Base-by-base conservation (phyloP, 2,888 invertebrate species). In the Trichacis sp. region DNA sequence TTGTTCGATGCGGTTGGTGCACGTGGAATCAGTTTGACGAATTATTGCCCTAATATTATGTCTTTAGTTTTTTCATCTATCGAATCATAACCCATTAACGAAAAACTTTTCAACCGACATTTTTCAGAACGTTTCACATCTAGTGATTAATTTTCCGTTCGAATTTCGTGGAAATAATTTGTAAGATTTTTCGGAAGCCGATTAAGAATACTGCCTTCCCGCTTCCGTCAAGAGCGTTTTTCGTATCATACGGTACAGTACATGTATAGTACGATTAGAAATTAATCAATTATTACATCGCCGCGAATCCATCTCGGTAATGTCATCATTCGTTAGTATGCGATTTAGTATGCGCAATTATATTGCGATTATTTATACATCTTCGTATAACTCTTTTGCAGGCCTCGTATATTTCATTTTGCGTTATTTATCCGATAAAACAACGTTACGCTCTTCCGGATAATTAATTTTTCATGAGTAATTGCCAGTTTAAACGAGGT, bases 231-330 rank as follows among this genome's bases (percentile, higher is more conserved):
- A 33, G 9, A 12, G 33, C 6, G 33, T 48, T 12, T 12, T 17
- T 17, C 17, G 12, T 48, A 48, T 48, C 15, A 18, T n/a, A 8
- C 18, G 5, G 48, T 15, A 17, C 15, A 15, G n/a, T 33, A 6
- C 12, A 9, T 12, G 11, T 12, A 30, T 30, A 19, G 3, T 40
- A 18, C 29, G 62, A 64, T 64, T 49, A 47, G 30, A 54, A 63
- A 63, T 68, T 67, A 63, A 65, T 65, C 57, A 66, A 64, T 70
- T 70, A 62, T 64, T 52, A 53, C 58, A 64, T 61, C 64, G 51
- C 30, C 12, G 9, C 19, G 36, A 17, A 11, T 42, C 18, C 30
- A 61, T 57, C 60, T 62, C 54, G 51, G 45, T 33, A 46, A 47
- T 62, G 51, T 62, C 55, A 30, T 43, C 40, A 49, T n/a, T 62